Percentiles rank a stretch among this genome's conserved stretches.
phyloP scores from a whole-genome alignment of 2,113 vertebrate genomes.

The Emberiza fucata region DNA sequence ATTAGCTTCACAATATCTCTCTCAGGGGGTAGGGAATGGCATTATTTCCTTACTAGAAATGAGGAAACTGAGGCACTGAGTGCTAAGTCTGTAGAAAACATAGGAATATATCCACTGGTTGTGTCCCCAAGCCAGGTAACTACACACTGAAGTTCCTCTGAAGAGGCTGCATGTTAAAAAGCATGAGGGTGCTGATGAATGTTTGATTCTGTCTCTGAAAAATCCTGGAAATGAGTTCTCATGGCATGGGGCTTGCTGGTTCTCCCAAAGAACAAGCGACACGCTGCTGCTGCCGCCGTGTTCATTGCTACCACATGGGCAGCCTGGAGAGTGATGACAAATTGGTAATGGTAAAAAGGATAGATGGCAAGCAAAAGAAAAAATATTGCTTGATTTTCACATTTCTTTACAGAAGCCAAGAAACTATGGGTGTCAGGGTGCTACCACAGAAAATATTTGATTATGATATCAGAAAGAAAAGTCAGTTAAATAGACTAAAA shows the following conservation, averaged over 20 bases:
- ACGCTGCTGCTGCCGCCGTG: not conserved
- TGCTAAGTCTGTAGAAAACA: not conserved
- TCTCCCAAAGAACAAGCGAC: not conserved
- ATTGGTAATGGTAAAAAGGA: not conserved
- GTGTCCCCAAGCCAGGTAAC: not conserved
- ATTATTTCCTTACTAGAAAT: not conserved
- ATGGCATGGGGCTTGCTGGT: not conserved
- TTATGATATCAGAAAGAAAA: not conserved
- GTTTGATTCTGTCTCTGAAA: not conserved
- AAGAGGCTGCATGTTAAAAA: not conserved
- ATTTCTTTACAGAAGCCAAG: not conserved
- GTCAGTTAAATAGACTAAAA: not conserved
- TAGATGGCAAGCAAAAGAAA: not conserved
- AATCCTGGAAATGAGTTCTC: not conserved
- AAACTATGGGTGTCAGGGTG: not conserved
- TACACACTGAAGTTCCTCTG: not conserved
- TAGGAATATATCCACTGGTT: not conserved
- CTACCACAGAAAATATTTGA: not conserved
- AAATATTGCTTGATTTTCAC: not conserved
- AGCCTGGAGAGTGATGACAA: conserved; percentile 13
- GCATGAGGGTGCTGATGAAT: not conserved
- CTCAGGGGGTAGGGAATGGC: not conserved
- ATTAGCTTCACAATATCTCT: not conserved
- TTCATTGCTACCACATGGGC: conserved; percentile 9
- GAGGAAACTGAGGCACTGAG: not conserved